A percentile compares a stretch with the other conserved stretches of the same genome.
phyloP scores from a whole-genome alignment of 92 coral and sea anemone genomes.

The Siderastrea siderea region DNA sequence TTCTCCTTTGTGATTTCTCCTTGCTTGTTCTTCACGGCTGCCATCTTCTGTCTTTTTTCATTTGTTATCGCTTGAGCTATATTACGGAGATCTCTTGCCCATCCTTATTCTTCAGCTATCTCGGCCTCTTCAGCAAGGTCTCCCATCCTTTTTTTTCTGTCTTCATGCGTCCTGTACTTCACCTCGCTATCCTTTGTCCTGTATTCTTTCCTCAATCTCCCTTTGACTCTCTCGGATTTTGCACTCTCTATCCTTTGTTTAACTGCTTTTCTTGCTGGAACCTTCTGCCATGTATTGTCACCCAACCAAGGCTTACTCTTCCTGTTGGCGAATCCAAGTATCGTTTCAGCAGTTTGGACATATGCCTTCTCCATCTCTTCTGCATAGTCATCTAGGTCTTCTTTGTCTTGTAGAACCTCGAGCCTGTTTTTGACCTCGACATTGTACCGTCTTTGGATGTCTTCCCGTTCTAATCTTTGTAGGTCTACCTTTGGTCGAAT shows the following conservation, averaged over 20 bases:
- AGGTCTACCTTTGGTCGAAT: slow-evolving; percentile 8
- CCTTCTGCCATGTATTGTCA: slow-evolving; percentile 24
- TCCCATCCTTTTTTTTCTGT: slow-evolving; percentile 7
- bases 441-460: background rate
- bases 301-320: slow-evolving; percentile 14
- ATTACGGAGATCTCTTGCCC: slow-evolving; percentile 1
- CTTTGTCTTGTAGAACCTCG: slow-evolving; percentile 7
- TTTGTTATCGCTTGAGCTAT: background rate
- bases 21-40: slow-evolving; percentile 4
- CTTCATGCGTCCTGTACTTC: slow-evolving; percentile 18
- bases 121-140: slow-evolving; percentile 8
- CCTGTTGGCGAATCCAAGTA: background rate
- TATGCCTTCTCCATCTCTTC: background rate
- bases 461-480: slow-evolving; percentile 1
- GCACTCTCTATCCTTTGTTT: slow-evolving; percentile 2
- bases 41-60: background rate
- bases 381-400: background rate
- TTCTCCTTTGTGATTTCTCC: slow-evolving; percentile 1
- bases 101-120: background rate
- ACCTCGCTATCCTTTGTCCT: slow-evolving; percentile 21
- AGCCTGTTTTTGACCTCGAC: slow-evolving; percentile 20
- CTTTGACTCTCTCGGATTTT: background rate
- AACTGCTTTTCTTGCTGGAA: slow-evolving; percentile 20
- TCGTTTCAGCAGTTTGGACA: background rate
- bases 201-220: slow-evolving; percentile 16